Evolutionary conservation across 2,888 invertebrate species (phyloP), one percentile per base, ranked within the genome.

Genomic region (Tachina lurida): DNA sequence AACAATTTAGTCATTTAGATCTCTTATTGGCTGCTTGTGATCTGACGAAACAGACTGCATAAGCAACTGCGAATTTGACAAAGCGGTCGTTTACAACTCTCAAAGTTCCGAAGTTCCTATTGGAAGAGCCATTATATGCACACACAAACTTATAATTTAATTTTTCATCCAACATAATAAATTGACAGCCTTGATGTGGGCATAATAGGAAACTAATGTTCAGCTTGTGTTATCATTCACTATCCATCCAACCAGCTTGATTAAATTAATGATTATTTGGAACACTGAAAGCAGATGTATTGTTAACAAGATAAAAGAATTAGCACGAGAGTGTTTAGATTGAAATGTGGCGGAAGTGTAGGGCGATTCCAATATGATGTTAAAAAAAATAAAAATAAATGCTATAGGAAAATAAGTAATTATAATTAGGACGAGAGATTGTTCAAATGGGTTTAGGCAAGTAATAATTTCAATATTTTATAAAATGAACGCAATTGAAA

Each of bases 191-290:
- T 19, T 63, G 54, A 47, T 79, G 62, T 56, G 78, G 43, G 19
- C 22, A 52, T 22, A 62, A 78, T 60, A 70, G 68, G 60, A 62
- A 78, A 68, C 54, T 56, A 70, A 70, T 52, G 60, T 49, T 43
- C 41, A 68, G 49, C 49, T 71, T 56, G 56, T 63, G 5, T 52
- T 71, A 62, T 79, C 43, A 71, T 71, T 65, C 39, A 54, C 45
- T 45, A 70, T 41, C 19, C 49, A 67, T 70, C 17, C 22, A 65
- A 31, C 22, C 31, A 52, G 62, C 49, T 56, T 54, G 47, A 73
- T 71, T 47, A 80, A 63, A 80, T 80, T 80, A 73, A 80, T 65
- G 65, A 41, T 41, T 41, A 73, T 73, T 80, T 71, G 8, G 43
- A 47, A 65, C 4, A 67, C 13, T 54, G 63, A 47, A 41, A 63